Evolutionary conservation across 2,113 vertebrate species (phyloP), one percentile per base, ranked within the genome.

Genomic region (Ictalurus furcatus): DNA sequence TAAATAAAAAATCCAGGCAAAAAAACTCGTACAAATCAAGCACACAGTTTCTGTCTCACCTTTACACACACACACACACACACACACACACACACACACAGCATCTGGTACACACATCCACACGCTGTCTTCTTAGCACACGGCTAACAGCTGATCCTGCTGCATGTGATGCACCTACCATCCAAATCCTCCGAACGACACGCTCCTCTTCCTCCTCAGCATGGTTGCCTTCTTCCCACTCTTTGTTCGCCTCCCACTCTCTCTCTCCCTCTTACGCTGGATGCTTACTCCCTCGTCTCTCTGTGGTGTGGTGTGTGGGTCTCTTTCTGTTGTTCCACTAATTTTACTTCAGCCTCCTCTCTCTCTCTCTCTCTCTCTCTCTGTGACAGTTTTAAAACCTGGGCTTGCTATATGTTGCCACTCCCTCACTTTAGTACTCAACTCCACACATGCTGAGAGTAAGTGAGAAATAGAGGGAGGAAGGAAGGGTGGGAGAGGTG

Each of bases 131-230:
- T 34, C 30, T 58, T 78, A 88, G 69, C 65, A 65, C 84, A 88
- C 52, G 56, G 30, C 86, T 67, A 61, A 65, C 89, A 88, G 87
- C 56, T 89, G 85, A 87, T 89, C 67, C 88, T 89, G 89, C 84
- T 92, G 67, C 84, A 88, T 78, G 87, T 59, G 65, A 73, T 74
- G 56, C 4, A 92, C 91, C 30, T 92, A 92, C 91, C 91, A 92
- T 91, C 91, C 91, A 79, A 92, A 92, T 90, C 91, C 91, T 58
- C 91, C 91, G 11, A 92, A 92, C 58, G 91, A 92, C 44, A 92
- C 91, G 65, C 91, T 92, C 87, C 91, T 90, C 91, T 92, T 92
- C 80, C 91, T 92, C 84, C 91, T 92, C 90, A 92, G 90, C 91
- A 92, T 92, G 87, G 69, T 90, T n/a, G 25, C 69, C 63, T 87